These are phyloP conservation scores for Oceanites oceanicus DNA, from an alignment of 2,113 vertebrate species.

Conservation along the genomic window DNA sequence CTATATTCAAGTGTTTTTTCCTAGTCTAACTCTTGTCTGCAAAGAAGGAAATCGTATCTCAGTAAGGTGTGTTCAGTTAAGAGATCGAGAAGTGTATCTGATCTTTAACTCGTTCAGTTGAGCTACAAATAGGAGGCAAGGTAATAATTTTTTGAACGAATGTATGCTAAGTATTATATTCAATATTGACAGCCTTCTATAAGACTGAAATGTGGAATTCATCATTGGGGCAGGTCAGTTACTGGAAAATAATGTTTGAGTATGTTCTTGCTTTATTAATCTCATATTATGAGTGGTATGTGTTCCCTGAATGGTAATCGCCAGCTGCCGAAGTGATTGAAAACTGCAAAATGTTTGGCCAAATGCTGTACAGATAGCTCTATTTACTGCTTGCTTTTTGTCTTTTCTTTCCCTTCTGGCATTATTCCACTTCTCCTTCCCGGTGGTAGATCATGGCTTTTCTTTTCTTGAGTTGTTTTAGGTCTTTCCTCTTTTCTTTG, in stretches of 20 bases:
- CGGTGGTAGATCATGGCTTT: constrained; percentile 61
- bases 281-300: neutral
- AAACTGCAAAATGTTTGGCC: constrained; percentile 66
- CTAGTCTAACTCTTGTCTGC: neutral
- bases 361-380: constrained; percentile 65
- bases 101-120: neutral
- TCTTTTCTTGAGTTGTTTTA: constrained; percentile 50
- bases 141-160: neutral
- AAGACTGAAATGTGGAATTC: constrained; percentile 28
- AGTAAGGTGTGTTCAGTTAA: neutral
- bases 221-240: constrained; percentile 16
- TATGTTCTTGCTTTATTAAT: constrained; percentile 1
- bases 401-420: constrained; percentile 70
- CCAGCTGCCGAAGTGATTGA: constrained; percentile 27
- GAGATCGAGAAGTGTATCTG: neutral
- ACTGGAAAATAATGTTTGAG: neutral
- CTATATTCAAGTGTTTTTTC: neutral
- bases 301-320: neutral
- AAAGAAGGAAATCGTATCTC: neutral
- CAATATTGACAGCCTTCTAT: constrained; percentile 1
- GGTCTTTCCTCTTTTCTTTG: constrained; percentile 19
- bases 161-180: neutral
- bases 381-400: constrained; percentile 72
- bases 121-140: neutral
- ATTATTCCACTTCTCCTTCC: constrained; percentile 67